Evolutionary conservation across 2,888 invertebrate species (phyloP), one percentile per base, ranked within the genome.

Genomic region (Mythimna vitellina): DNA sequence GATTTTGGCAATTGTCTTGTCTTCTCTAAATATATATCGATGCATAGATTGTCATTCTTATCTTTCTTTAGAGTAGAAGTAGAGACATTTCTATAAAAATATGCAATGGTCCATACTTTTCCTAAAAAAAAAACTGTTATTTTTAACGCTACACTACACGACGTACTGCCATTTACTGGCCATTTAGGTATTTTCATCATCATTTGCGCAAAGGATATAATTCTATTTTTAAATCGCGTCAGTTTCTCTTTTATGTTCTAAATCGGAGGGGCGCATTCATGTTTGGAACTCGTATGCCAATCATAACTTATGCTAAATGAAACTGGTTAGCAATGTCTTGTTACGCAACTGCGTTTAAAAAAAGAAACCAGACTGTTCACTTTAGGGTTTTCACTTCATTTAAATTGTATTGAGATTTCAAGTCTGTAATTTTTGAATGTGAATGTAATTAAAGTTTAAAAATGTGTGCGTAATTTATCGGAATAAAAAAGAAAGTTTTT

Each of bases 301-400:
- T 81, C 80, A 84, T 81, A 83, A 76, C 73, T 70, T 82, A 83
- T 75, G 79, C 83, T 75, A 80, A 85, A 85, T 84, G 80, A 58
- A 86, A 86, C 86, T 81, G 84, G 85, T 86, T 78, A 76, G 80
- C 77, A 76, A 72, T 79, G 64, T 60, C 73, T 84, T 63, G 75
- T 81, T 86, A 81, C 83, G 73, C 81, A 86, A 86, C 72, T 56
- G 58, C 70, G 72, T 81, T 76, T 81, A 82, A 84, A 85, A 85
- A 85, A 86, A 86, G 83, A 86, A 86, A 86, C 78, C 78, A 77
- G 81, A 80, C 63, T 65, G 71, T 80, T 67, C 63, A 57, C 77
- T 65, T 70, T 83, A 86, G 85, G 85, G 84, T 81, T 86, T 86
- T 79, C 85, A 80, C 86, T 80, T 77, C 62, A 74, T 78, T 75